Conservation (phyloP, 1,140 invertebrate genomes). For the Littorina saxatilis region DNA sequence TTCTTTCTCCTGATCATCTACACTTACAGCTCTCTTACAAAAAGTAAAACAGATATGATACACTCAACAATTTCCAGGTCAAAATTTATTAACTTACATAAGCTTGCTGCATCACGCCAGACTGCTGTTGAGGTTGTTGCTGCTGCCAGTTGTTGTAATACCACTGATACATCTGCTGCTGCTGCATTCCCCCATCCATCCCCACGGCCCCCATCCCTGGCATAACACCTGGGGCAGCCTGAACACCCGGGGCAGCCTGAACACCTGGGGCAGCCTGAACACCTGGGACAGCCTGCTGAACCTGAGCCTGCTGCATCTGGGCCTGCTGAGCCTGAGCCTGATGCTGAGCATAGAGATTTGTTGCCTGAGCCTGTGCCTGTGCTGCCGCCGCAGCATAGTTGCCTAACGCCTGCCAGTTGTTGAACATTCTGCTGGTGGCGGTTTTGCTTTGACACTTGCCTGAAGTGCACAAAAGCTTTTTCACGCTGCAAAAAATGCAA, state of each 20-base stretch:
- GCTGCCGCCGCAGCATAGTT: background rate
- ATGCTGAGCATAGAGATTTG: conserved; percentile 27
- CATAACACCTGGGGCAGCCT: background rate
- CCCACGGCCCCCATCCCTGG: conserved; percentile 21
- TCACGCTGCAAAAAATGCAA: background rate
- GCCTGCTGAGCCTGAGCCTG: too few relatives aligned
- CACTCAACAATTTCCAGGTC: too few relatives aligned
- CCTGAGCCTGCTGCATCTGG: conserved; percentile 5
- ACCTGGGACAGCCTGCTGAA: background rate
- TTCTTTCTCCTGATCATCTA: too few relatives aligned
- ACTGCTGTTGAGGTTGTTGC: conserved; percentile 20
- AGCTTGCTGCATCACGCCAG: conserved; percentile 10
- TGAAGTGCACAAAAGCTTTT: too few relatives aligned
- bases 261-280: background rate
- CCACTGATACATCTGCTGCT: conserved; percentile 55
- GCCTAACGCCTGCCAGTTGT: conserved; percentile 22
- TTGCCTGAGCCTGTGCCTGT: background rate
- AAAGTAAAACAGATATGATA: too few relatives aligned
- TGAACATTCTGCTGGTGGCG: conserved; percentile 11
- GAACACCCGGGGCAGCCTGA: background rate
- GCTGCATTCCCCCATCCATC: conserved; percentile 5
- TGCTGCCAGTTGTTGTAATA: conserved; percentile 47
- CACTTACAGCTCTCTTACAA: too few relatives aligned
- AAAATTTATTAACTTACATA: too few relatives aligned
- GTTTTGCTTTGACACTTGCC: too few relatives aligned